Conservation (phyloP, 1,140 invertebrate genomes). For the Spodoptera litura region DNA sequence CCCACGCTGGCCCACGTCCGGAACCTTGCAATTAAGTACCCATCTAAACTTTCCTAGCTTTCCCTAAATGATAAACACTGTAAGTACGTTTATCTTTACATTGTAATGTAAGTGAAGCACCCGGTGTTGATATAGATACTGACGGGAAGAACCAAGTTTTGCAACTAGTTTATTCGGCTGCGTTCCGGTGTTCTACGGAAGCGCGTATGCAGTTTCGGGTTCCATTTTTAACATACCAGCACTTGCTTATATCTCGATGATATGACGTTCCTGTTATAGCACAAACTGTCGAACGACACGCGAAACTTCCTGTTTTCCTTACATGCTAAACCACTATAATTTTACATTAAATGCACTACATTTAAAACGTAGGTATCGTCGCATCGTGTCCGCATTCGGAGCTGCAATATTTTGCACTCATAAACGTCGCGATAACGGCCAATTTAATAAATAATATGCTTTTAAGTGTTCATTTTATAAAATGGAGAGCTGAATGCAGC, state of each 20-base stretch:
- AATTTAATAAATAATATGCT: constrained; percentile 13
- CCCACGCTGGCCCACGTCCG: constrained; percentile 32
- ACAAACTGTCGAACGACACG: constrained; percentile 40
- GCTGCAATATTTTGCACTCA: constrained; percentile 35
- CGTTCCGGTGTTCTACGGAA: constrained; percentile 35
- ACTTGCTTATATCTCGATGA: constrained; percentile 42
- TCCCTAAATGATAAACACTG: background rate
- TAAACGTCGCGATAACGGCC: constrained; percentile 29
- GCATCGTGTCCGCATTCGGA: constrained; percentile 20
- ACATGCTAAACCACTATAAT: constrained; percentile 30
- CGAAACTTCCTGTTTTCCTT: constrained; percentile 41
- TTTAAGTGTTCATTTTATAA: constrained; percentile 29
- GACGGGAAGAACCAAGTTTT: constrained; percentile 7
- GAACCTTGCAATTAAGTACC: constrained; percentile 31
- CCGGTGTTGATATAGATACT: background rate
- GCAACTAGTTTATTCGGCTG: constrained; percentile 15
- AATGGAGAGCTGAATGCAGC: background rate
- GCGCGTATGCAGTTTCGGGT: constrained; percentile 34
- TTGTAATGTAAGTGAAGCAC: background rate
- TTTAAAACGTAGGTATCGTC: constrained; percentile 21
- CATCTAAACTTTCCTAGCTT: background rate
- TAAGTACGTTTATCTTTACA: background rate
- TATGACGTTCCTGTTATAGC: constrained; percentile 40
- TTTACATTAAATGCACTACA: constrained; percentile 39
- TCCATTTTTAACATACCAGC: constrained; percentile 32